Conservation (phyloP, 2,113 vertebrate species). For the Eptesicus fuscus region DNA sequence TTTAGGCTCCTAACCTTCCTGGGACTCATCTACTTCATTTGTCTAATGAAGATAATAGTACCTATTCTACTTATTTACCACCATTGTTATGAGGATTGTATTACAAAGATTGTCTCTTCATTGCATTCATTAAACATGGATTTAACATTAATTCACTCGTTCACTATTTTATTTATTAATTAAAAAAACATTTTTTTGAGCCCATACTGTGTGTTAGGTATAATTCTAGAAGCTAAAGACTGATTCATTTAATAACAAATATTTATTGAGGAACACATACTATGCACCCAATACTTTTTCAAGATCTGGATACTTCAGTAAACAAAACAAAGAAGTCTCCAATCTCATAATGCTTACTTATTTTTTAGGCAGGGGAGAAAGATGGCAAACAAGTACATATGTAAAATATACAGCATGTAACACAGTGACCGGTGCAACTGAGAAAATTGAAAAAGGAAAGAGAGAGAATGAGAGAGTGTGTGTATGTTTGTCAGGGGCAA, state of each 20-base stretch:
- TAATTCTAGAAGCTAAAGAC: slow-evolving; percentile 29
- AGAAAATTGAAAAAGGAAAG: not conserved
- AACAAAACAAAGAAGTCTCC: not conserved
- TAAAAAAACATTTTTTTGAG: slow-evolving; percentile 30
- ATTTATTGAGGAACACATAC: not conserved
- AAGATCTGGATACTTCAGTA: not conserved
- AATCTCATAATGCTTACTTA: not conserved
- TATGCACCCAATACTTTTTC: not conserved
- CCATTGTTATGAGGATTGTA: not conserved
- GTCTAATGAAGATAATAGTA: slow-evolving; percentile 20
- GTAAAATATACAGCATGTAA: not conserved
- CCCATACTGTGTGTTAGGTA: not conserved
- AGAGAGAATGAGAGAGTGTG: not conserved
- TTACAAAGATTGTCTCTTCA: slow-evolving; percentile 23
- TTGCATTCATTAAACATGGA: slow-evolving; percentile 9
- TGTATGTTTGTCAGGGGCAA: not conserved
- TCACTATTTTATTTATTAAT: slow-evolving; percentile 3
- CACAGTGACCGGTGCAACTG: not conserved
- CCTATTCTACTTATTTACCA: not conserved
- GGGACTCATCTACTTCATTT: not conserved
- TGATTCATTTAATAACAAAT: slow-evolving; percentile 21
- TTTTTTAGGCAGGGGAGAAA: not conserved
- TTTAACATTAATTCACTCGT: slow-evolving; percentile 37
- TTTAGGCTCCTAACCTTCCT: slow-evolving; percentile 32
- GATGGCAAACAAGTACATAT: not conserved